phyloP scores from a whole-genome alignment of 2,888 invertebrate genomes.

The Kryphioiulus occultus region DNA sequence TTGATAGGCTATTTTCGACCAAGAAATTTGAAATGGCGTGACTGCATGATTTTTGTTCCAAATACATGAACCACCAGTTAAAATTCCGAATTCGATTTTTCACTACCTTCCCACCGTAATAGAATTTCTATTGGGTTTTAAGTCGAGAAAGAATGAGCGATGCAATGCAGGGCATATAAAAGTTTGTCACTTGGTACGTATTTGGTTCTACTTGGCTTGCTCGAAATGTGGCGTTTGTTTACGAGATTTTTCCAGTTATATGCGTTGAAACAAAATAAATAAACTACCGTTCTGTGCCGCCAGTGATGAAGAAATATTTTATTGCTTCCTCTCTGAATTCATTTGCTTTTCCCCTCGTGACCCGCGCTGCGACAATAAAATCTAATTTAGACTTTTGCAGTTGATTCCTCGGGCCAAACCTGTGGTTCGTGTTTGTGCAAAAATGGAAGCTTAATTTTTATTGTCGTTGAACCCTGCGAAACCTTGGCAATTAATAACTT shows the following conservation, averaged over 20 bases:
- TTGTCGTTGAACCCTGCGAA: not conserved
- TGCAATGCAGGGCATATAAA: not conserved
- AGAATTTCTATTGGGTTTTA: not conserved
- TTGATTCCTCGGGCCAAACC: not conserved
- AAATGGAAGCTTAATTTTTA: not conserved
- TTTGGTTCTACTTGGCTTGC: not conserved
- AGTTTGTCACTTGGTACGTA: not conserved
- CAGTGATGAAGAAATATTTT: conserved; percentile 24
- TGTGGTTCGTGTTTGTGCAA: not conserved
- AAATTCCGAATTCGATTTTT: not conserved
- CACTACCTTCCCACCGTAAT: not conserved
- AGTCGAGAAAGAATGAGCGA: not conserved
- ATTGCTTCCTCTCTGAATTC: conserved; percentile 31
- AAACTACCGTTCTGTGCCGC: not conserved
- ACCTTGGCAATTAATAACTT: not conserved
- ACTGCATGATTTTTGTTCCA: not conserved
- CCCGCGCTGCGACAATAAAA: not conserved
- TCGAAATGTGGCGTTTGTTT: not conserved
- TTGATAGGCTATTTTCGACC: not conserved
- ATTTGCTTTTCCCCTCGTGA: conserved; percentile 19
- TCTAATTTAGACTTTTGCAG: conserved; percentile 2
- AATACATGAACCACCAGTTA: not conserved
- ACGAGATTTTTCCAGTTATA: not conserved
- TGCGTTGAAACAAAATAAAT: conserved; percentile 20
- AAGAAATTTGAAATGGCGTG: not conserved